Evolutionary conservation across 1,140 invertebrate genomes (phyloP), one percentile per base, ranked within the genome.

Genomic region (Polypedilum pembai): DNA sequence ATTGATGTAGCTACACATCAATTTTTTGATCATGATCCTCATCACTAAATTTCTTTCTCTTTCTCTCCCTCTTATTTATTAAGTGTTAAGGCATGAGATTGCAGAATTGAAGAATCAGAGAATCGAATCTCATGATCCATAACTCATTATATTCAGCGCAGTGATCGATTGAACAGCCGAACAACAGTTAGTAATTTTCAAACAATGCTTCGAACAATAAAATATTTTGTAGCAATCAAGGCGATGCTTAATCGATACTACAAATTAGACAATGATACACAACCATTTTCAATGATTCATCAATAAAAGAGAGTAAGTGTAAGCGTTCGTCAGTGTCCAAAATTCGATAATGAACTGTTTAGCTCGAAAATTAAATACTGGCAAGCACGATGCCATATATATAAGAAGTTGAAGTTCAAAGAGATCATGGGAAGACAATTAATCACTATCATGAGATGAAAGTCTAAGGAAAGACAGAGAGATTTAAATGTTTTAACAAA

Each of bases 101-200:
- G 65, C 65, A 69, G 65, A 69, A 69, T 69, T 69, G 18, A 20
- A 20, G 17, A 20, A n/a, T 5, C 4, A 56, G 15, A 56, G 12
- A 56, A 18, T 8, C n/a, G 65, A 69, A 7, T 7, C 8, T 20
- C 65, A 69, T 69, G 65, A 69, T 69, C 65, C 65, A 69, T 69
- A 69, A 69, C 20, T 69, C 65, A 69, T 69, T 69, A 69, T 56
- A n/a, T 69, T 69, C 65, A 69, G 65, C 65, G 20, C 20, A 10
- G 65, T 69, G 65, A 69, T 69, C 65, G 65, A 69, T 69, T 69
- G 65, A 69, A 69, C 65, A 69, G 65, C 45, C 45, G 45, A 56
- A 56, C 45, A 56, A 56, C 45, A 56, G 45, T 56, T 56, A 56
- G 45, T 56, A 56, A 69, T 69, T 69, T 69, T 69, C 65, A 69